Evolutionary conservation across 2,888 invertebrate genomes (phyloP), one percentile per base, ranked within the genome.

Genomic region (Lypha dubia): DNA sequence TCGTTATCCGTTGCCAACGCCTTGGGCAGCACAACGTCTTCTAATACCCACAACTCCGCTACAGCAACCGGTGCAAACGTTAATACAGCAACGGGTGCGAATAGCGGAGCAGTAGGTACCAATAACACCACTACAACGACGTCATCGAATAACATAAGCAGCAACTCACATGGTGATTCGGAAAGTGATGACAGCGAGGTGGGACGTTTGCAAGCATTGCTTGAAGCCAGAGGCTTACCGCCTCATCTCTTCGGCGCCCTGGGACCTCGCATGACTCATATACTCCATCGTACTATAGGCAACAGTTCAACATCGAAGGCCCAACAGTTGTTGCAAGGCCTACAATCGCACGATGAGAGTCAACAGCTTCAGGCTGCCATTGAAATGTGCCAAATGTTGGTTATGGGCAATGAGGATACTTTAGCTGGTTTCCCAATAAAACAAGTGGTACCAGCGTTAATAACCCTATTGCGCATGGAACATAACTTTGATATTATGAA

Each of bases 401-500:
- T 99, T 44, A 99, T 99, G 99, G 99, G 99, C 87, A 99, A 99
- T 92, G 99, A 99, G 93, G 99, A 99, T 92, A 98, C 98, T 0
- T 94, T 99, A 73, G 97, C 98, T 51, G 98, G 98, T n/a, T 99
- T 99, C 92, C 99, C 99, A 0, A 98, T 99, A 46, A 97, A 99
- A 89, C 98, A 98, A 93, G 98, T 98, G 17, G 98, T 99, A 63
- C 98, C 99, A 0, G 98, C 98, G 7, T 94, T 99, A 46, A 97
- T 98, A 86, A 96, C 95, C 89, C 93, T 99, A 79, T 94, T 99
- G 24, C 96, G 97, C 70, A 98, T 98, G 94, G 99, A 99, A 91
- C 98, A 99, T 92, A 99, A 99, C 93, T 99, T 99, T 93, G 99
- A 99, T 93, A 98, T 99, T 94, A 99, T 99, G 99, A 98, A 99